phyloP scores from a whole-genome alignment of 1,140 invertebrate species.

The Eciton burchellii region DNA sequence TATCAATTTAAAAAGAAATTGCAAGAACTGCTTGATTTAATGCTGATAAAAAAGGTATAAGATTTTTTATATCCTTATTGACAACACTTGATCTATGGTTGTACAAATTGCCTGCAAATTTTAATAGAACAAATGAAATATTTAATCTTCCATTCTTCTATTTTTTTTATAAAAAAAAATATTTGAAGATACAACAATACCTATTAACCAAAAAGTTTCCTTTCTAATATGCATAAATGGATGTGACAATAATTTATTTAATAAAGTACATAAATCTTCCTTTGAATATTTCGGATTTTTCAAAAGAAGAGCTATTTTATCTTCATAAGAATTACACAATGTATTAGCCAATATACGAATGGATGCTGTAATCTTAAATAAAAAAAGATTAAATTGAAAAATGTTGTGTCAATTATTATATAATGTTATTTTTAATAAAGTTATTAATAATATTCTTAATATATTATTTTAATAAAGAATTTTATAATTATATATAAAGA shows the following conservation, averaged over 20 bases:
- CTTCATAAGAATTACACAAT: conserved; percentile 70
- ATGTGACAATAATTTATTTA: conserved; percentile 75
- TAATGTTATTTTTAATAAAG: no score
- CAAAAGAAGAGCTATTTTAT: conserved; percentile 73
- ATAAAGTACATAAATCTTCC: conserved; percentile 62
- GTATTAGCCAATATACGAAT: conserved; percentile 80
- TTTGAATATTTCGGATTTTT: conserved; percentile 72
- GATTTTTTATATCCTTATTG: conserved; percentile 37
- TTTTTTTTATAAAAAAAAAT: background rate
- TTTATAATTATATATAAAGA: conserved; percentile 18
- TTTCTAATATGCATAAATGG: conserved; percentile 77
- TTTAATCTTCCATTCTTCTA: background rate
- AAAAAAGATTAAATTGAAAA: no score
- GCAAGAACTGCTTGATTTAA: conserved; percentile 64
- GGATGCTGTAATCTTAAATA: conserved; percentile 76
- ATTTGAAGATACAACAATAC: conserved; percentile 64
- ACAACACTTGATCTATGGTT: conserved; percentile 66
- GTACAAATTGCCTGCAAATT: conserved; percentile 76
- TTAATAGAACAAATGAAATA: conserved; percentile 38
- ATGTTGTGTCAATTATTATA: no score
- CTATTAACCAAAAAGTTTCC: conserved; percentile 82
- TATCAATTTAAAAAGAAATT: background rate
- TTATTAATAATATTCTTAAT: conserved; percentile 7
- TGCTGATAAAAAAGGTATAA: conserved; percentile 61
- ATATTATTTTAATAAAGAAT: no score